Evolutionary conservation across 2,113 vertebrate genomes (phyloP).

Genomic region (Crocuta crocuta): DNA sequence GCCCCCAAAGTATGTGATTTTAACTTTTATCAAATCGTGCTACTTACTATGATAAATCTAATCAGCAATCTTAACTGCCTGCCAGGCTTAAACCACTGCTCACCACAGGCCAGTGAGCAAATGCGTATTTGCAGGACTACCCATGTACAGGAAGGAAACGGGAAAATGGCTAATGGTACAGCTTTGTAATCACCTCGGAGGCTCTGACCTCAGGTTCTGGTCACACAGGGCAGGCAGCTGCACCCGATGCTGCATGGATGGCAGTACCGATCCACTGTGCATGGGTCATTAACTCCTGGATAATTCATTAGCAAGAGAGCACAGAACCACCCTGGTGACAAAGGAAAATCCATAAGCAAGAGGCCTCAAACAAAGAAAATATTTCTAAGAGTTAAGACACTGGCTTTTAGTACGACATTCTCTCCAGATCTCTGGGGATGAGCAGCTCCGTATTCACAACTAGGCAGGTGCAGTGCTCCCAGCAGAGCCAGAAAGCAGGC

Average conservation of each 20-base stretch:
- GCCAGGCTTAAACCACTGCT: slow-evolving; percentile 11
- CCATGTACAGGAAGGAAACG: not conserved
- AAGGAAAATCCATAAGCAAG: slow-evolving; percentile 72
- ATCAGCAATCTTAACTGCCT: not conserved
- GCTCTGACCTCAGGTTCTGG: not conserved
- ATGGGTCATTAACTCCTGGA: not conserved
- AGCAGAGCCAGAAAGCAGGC: slow-evolving; percentile 19
- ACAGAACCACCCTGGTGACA: not conserved
- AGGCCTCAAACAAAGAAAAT: slow-evolving; percentile 64
- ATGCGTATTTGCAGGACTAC: not conserved
- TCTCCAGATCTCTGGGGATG: slow-evolving; percentile 54
- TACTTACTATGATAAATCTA: slow-evolving; percentile 41
- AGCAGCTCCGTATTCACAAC: slow-evolving; percentile 69
- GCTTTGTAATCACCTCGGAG: not conserved
- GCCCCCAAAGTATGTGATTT: not conserved
- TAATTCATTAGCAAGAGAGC: slow-evolving; percentile 69
- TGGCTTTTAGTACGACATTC: slow-evolving; percentile 58
- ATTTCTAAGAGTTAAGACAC: slow-evolving; percentile 5
- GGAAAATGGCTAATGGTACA: not conserved
- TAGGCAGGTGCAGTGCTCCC: not conserved
- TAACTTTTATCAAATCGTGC: slow-evolving; percentile 8
- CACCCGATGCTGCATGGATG: not conserved
- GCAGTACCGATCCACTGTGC: not conserved
- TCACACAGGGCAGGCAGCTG: slow-evolving; percentile 22
- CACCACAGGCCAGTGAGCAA: not conserved